These are phyloP conservation scores for Acrocephalus scirpaceus DNA, from an alignment of 2,797 vertebrate genomes.

Conservation along the genomic window DNA sequence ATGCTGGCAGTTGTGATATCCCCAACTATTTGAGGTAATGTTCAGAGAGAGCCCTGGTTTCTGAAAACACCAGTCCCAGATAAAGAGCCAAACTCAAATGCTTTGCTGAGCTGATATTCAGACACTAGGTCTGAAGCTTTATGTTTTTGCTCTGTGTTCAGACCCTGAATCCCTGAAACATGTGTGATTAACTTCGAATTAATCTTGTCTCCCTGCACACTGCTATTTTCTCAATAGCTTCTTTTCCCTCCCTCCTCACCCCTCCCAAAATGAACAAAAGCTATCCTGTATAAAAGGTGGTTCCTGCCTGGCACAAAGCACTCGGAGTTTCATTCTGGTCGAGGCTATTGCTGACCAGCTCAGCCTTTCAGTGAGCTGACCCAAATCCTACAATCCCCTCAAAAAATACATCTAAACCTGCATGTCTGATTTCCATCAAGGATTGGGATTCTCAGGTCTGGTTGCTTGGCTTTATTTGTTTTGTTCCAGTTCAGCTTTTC, in stretches of 20 bases:
- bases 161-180: not conserved
- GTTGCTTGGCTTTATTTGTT: constrained; percentile 28
- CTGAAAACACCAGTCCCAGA: not conserved
- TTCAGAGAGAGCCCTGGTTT: not conserved
- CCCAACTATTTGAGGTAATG: not conserved
- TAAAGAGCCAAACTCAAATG: not conserved
- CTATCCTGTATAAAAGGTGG: not conserved
- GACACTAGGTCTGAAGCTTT: not conserved
- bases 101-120: constrained; percentile 14
- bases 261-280: not conserved
- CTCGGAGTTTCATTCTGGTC: not conserved
- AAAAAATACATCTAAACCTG: not conserved
- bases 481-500: constrained; percentile 57
- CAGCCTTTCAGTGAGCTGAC: not conserved
- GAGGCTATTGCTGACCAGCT: not conserved
- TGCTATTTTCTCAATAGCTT: not conserved
- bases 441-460: constrained; percentile 7
- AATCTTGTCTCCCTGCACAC: not conserved
- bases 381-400: not conserved
- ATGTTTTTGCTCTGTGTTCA: not conserved
- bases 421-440: constrained; percentile 28
- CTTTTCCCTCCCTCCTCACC: not conserved
- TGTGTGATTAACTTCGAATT: not conserved
- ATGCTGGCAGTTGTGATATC: not conserved
- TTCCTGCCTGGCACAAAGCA: not conserved